Percentiles rank a stretch among this genome's conserved stretches.
Conservation (phyloP, 2,888 invertebrate species). For the Harpalus rubripes region DNA sequence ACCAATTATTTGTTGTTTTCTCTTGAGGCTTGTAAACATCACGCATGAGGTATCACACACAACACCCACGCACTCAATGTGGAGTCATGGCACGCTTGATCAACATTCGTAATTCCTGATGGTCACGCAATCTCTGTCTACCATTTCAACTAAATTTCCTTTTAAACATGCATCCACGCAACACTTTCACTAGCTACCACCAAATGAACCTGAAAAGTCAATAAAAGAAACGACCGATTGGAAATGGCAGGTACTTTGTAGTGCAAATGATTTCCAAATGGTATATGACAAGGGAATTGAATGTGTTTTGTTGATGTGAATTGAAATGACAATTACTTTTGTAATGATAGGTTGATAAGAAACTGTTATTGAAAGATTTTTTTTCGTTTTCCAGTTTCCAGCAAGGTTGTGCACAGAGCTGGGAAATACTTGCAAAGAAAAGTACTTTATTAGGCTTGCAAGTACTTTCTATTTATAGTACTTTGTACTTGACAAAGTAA, state of each 20-base stretch:
- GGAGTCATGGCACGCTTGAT: constrained; percentile 40
- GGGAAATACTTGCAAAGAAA: too few species aligned
- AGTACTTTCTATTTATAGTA: too few species aligned
- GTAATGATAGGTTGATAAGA: too few species aligned
- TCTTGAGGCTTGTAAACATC: constrained; percentile 3
- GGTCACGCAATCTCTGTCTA: constrained; percentile 46
- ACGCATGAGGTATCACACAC: constrained; percentile 24
- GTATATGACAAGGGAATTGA: neutral
- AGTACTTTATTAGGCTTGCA: too few species aligned
- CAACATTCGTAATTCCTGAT: constrained; percentile 13
- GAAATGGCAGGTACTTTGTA: neutral
- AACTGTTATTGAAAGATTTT: too few species aligned
- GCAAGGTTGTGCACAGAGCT: too few species aligned
- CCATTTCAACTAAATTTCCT: constrained; percentile 19
- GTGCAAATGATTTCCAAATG: neutral
- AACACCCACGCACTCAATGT: neutral
- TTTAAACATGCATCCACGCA: constrained; percentile 54
- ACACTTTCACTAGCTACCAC: neutral
- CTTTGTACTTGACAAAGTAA: too few species aligned
- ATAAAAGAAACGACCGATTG: constrained; percentile 10
- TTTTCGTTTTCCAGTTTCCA: too few species aligned
- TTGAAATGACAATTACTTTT: neutral
- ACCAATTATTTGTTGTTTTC: neutral
- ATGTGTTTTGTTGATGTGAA: neutral
- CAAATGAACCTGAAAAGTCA: constrained; percentile 8